A percentile compares a stretch with the other conserved stretches of the same genome.
Conservation (phyloP, 92 coral and sea anemone genomes). For the Diadumene lineata region DNA sequence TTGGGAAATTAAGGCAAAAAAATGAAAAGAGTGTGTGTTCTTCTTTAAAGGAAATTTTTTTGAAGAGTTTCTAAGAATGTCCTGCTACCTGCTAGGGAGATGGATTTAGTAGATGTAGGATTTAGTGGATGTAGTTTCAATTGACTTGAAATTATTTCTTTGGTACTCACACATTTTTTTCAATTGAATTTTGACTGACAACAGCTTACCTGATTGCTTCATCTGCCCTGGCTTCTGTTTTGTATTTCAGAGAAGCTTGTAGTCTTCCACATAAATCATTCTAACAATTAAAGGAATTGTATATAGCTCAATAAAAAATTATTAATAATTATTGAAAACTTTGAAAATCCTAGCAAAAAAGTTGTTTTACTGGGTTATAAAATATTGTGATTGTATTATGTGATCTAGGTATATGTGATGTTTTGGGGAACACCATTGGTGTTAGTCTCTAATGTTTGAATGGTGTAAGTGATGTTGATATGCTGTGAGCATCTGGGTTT, state of each 20-base stretch:
- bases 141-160: not conserved
- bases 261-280: slow-evolving; percentile 83
- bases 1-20: too few relatives aligned
- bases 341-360: not conserved
- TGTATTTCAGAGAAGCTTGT: slow-evolving; percentile 82
- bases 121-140: not conserved
- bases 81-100: not conserved
- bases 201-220: slow-evolving; percentile 77
- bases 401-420: too few relatives aligned
- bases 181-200: not conserved
- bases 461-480: too few relatives aligned
- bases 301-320: too few relatives aligned
- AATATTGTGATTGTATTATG: too few relatives aligned
- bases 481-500: too few relatives aligned
- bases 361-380: not conserved
- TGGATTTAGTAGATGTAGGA: not conserved
- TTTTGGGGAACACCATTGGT: too few relatives aligned
- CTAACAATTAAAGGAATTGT: slow-evolving; percentile 53
- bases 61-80: not conserved
- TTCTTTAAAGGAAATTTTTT: too few relatives aligned
- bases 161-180: too few relatives aligned
- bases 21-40: too few relatives aligned
- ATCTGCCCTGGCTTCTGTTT: slow-evolving; percentile 80
- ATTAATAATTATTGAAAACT: not conserved
- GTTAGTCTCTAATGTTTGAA: too few relatives aligned